These are phyloP conservation scores for Oligia latruncula DNA, from an alignment of 2,888 invertebrate species.

Conservation along the genomic window DNA sequence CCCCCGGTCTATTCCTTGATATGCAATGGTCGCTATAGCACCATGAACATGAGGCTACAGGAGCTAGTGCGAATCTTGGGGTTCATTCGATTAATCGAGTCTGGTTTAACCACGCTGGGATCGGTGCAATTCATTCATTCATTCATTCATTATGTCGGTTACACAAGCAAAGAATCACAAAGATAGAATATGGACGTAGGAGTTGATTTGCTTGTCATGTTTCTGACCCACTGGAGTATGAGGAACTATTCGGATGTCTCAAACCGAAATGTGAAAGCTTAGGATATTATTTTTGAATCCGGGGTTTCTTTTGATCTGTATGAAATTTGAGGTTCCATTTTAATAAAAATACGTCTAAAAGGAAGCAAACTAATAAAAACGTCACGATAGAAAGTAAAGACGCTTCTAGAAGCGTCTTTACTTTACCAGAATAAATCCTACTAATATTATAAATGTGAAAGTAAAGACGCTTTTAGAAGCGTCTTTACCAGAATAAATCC, in stretches of 20 bases:
- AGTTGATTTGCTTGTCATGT: background rate
- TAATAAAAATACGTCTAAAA: background rate
- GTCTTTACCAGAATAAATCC: slow-evolving; percentile 13
- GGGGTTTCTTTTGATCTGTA: background rate
- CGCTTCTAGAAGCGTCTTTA: background rate
- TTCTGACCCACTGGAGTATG: background rate
- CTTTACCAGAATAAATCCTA: slow-evolving; percentile 16
- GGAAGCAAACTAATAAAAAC: background rate
- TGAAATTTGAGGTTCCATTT: background rate
- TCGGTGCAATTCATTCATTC: no score
- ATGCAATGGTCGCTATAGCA: no score
- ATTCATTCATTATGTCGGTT: no score
- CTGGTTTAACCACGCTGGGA: no score
- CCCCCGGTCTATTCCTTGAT: no score
- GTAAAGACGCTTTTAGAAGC: background rate
- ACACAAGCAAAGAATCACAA: background rate
- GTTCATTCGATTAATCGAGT: no score
- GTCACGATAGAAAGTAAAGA: background rate
- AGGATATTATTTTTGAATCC: background rate
- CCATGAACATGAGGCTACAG: no score
- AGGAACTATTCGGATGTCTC: background rate
- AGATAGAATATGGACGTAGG: background rate
- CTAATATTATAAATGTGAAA: no score
- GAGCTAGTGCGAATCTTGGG: no score
- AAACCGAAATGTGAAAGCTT: no score